Evolutionary conservation across 2,888 invertebrate species (phyloP), one percentile per base, ranked within the genome.

Genomic region (Drosophila kambysellisi): DNA sequence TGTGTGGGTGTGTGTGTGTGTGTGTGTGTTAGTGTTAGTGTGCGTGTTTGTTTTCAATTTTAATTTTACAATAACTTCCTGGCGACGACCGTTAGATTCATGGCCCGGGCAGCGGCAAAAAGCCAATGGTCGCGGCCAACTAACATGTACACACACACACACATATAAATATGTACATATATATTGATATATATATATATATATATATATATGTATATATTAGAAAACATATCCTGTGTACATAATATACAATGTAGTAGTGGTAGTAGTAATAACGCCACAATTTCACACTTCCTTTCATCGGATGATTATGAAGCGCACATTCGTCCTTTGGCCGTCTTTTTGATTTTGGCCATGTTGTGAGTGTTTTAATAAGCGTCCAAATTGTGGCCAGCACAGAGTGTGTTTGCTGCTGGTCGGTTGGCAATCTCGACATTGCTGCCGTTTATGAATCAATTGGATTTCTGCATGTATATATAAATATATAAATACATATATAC

Each of bases 231-330:
- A 12, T 43, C 6, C 20, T 6, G 20, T 6, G 11, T 20, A 12
- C 43, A 20, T 25, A 46, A 4, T 46, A 46, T 25, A 46, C 0
- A 46, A 7, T 25, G 2, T 46, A 15, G 25, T 15, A 20, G 12
- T 20, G 9, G 37, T 51, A 53, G 60, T 72, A 82, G 74, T 84
- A 86, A 68, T 71, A 75, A 70, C 59, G 67, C 67, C 67, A 67
- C 75, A 82, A 86, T 82, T 84, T 83, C 67, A 82, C 87, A 82
- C 82, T 82, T 83, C 30, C 56, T 62, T 76, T 76, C 76, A 78
- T 80, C 74, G 78, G 74, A 70, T 80, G 82, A 71, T 70, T 68
- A 63, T 62, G 57, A 37, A 54, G 20, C 48, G 20, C 52, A 7
- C 30, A 30, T 25, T 54, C 51, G 37, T 54, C 35, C 60, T 56